Percentiles rank a stretch among this genome's conserved stretches.
Evolutionary conservation across 2,888 invertebrate species (phyloP).

Genomic region (Acanthosepion pharaonis): DNA sequence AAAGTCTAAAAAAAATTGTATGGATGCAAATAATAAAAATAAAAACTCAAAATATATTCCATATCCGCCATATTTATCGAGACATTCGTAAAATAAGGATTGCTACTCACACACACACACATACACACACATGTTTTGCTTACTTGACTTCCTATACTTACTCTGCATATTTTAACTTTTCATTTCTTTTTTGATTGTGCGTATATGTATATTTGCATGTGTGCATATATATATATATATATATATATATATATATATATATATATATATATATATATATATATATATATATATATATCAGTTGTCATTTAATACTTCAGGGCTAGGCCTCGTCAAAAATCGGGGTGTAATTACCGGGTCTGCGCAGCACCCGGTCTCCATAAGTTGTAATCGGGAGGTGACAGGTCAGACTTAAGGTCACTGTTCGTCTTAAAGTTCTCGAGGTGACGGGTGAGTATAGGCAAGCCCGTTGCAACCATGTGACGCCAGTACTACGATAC

Average conservation of each 20-base stretch:
- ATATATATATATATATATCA: not conserved
- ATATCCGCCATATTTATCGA: no score
- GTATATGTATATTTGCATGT: not conserved
- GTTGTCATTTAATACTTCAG: not conserved
- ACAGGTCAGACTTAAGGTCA: not conserved
- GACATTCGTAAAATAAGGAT: no score
- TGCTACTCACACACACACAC: no score
- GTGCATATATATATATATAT: not conserved
- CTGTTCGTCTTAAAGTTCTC: not conserved
- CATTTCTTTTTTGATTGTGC: not conserved
- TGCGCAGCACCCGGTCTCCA: not conserved
- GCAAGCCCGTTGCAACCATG: not conserved
- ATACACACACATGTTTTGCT: no score
- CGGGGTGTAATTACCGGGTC: not conserved
- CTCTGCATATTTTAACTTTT: no score
- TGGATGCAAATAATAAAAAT: no score
- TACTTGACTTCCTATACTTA: no score
- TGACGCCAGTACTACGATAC: not conserved
- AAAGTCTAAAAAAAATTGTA: no score
- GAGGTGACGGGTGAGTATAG: not conserved
- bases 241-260: not conserved
- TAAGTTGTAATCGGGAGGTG: slow-evolving; percentile 33
- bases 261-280: not conserved
- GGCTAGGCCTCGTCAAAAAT: not conserved
- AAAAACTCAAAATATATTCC: no score